These are phyloP conservation scores for Palaemon carinicauda DNA, from an alignment of 1,140 invertebrate species.

Conservation along the genomic window DNA sequence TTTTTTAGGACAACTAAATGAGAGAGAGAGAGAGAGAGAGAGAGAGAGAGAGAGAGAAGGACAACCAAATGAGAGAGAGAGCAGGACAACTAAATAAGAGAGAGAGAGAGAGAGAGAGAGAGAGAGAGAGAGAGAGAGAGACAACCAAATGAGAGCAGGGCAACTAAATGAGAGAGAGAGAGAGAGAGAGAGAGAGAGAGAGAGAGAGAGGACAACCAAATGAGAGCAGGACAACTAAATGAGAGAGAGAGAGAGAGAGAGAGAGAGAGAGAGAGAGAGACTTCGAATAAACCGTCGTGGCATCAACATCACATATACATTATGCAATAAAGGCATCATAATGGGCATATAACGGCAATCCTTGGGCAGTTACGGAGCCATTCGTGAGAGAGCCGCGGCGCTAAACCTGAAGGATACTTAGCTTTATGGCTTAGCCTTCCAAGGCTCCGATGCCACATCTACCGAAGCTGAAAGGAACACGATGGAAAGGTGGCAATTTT, in stretches of 20 bases:
- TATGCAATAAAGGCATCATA: constrained; percentile 30
- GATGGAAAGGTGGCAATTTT: no score
- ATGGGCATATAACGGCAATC: constrained; percentile 22
- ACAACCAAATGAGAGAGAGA: background rate
- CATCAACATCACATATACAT: constrained; percentile 28
- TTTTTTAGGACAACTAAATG: background rate
- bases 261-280: background rate
- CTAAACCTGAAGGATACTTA: constrained; percentile 22
- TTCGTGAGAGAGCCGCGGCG: constrained; percentile 4
- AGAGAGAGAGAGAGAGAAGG: background rate
- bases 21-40: background rate
- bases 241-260: background rate
- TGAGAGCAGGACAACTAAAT: no score
- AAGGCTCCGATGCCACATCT: no score
- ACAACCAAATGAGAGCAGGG: no score
- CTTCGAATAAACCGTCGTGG: background rate
- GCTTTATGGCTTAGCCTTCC: constrained; percentile 3
- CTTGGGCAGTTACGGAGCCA: constrained; percentile 16
- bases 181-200: background rate
- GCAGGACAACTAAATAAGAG: no score
- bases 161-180: background rate
- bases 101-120: background rate
- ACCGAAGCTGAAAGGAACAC: no score
- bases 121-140: background rate
- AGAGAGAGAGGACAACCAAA: background rate